Base-by-base conservation (phyloP, 2,113 vertebrate species). In the Montifringilla adamsi region DNA sequence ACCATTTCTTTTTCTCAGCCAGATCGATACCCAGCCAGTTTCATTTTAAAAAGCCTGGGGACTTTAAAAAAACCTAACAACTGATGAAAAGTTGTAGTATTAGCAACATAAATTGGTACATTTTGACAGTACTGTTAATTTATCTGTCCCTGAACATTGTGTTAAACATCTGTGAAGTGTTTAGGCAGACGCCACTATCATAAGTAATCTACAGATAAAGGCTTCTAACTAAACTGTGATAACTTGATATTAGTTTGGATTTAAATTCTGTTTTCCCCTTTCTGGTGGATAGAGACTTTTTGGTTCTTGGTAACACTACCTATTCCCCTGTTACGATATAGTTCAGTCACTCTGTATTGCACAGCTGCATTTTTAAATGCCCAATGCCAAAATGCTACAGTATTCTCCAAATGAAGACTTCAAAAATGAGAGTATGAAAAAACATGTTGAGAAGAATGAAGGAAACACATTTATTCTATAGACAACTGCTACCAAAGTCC, bases 261-360 rank as follows among this genome's bases (percentile, higher is more conserved):
- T n/a, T 30, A 26, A 81, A 43, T 74, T 74, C 26, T 63, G 6
- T 1, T 70, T 68, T 56, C 5, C 4, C 7, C 31, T 5, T 46
- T 62, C 20, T 7, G 6, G 50, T 13, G 0, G 0, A 26, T 58
- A 39, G 35, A 88, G 14, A 39, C 8, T 31, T 44, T 49, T 23
- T 15, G 5, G 8, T 28, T 82, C 7, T 39, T 49, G 19, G 5
- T 24, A 19, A 17, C 1, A 81, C 10, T 1, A 0, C 24, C 18
- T 44, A 4, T 53, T 47, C 4, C 12, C 8, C 15, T 8, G 0
- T 33, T 69, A 16, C 0, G 1, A 8, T 39, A 23, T 0, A 19
- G 22, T 33, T 74, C 47, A 58, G 37, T 17, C 20, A 13, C 27
- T 18, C 39, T 11, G 13, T n/a, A 21, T 73, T 73, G 28, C 13